phyloP scores from a whole-genome alignment of 2,797 vertebrate species.

The Lepilemur septentrionalis region DNA sequence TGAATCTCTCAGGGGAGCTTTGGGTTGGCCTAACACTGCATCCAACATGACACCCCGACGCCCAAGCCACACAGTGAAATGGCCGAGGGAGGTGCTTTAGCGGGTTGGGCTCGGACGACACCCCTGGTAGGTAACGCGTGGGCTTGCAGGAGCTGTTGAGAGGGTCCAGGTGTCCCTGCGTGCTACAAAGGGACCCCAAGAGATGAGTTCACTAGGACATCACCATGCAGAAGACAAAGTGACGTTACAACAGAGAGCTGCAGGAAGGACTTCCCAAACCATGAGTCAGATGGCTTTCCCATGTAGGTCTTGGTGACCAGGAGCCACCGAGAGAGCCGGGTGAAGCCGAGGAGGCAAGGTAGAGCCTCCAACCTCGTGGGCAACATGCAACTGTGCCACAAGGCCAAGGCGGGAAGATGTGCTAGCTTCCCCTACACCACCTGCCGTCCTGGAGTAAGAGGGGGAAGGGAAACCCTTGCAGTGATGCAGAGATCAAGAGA shows the following conservation, averaged over 20 bases:
- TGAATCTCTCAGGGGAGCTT: neutral
- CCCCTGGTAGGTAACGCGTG: neutral
- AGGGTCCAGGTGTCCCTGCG: neutral
- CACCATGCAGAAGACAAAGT: neutral
- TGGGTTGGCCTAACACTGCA: neutral
- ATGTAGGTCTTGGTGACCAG: neutral
- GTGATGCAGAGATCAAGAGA: neutral
- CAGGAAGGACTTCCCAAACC: neutral
- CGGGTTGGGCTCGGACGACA: neutral
- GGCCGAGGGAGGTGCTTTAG: neutral
- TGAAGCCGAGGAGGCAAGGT: neutral
- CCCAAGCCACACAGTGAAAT: neutral
- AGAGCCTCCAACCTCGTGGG: neutral
- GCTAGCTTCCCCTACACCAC: neutral
- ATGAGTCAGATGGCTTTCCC: neutral
- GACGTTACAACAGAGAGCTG: neutral
- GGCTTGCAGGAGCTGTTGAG: too few species aligned
- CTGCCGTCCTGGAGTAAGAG: neutral
- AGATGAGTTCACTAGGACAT: neutral
- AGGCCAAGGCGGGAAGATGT: neutral
- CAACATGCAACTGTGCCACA: neutral
- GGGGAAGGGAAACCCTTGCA: neutral
- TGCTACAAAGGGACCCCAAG: neutral
- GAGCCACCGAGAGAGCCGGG: neutral
- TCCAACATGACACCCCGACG: fast-evolving